Percentiles rank a stretch among this genome's conserved stretches.
Evolutionary conservation across 2,113 vertebrate genomes (phyloP).

Genomic region (Fulmarus glacialis): DNA sequence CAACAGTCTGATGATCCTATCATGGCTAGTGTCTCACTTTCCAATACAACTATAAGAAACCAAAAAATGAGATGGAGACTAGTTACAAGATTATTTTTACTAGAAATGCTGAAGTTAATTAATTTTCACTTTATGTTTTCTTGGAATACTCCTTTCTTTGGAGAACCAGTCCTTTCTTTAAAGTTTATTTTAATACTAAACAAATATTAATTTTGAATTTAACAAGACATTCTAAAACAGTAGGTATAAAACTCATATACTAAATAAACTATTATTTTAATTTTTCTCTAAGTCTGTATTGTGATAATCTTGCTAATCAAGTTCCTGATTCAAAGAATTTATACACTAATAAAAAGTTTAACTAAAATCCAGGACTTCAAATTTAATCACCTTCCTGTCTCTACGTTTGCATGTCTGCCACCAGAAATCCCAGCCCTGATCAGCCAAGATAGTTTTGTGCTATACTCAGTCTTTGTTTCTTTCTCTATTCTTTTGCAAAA

Average conservation of each 20-base stretch:
- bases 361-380: not conserved
- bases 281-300: not conserved
- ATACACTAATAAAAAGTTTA: not conserved
- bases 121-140: not conserved
- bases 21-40: not conserved
- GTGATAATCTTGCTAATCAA: not conserved
- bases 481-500: not conserved
- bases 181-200: not conserved
- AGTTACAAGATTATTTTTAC: not conserved
- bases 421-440: not conserved
- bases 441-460: not conserved
- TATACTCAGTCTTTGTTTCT: not conserved
- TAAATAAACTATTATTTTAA: not conserved
- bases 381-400: not conserved
- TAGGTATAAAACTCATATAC: rapidly evolving
- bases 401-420: not conserved
- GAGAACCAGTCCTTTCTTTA: not conserved
- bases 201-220: not conserved
- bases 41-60: not conserved
- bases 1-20: not conserved
- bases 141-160: not conserved
- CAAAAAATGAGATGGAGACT: not conserved
- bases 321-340: not conserved
- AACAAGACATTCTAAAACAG: not conserved
- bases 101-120: not conserved